Evolutionary conservation across 2,797 vertebrate genomes (phyloP), one percentile per base, ranked within the genome.

Genomic region (Myotis myotis): DNA sequence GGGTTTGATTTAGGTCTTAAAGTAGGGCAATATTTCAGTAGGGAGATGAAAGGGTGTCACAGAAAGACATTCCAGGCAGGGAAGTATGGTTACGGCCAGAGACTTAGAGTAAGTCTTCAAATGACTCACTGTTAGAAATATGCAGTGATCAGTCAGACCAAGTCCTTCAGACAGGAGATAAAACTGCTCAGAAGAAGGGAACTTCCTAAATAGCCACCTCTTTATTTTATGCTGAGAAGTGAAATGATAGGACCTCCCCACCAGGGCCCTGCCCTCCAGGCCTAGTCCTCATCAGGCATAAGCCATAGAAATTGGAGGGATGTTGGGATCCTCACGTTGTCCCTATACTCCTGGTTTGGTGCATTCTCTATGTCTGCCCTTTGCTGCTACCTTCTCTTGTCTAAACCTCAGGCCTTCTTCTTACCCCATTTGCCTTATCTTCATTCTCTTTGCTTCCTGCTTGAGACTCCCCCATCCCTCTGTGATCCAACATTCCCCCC

Each of bases 41-140:
- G 13, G 57, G 49, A 88, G 51, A 83, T 51, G 41, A 85, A 94
- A 91, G 62, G 23, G 17, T 95, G 38, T 74, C 68, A 78, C 17
- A 81, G 85, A 66, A 88, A 74, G 74, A 85, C 60, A 84, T 89
- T 85, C 17, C 78, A 83, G 60, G 41, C 70, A 74, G 30, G 28
- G 75, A 79, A 88, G 41, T 2, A 0, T 15, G 6, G 57, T 74
- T 51, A 90, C 12, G 55, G 79, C 51, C 79, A 71, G 53, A 88
- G 62, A 79, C 55, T 72, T 60, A 57, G 55, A 82, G 28, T 47
- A 78, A 84, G 49, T 33, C 30, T 93, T 89, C 44, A 55, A 57
- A 76, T 92, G 79, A 93, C 22, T 87, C 51, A 66, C 16, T 82
- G n/a, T n/a, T 66, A 88, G 44, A 93, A 90, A 51, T 79, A 84